Percentiles rank a stretch among this genome's conserved stretches.
phyloP scores from a whole-genome alignment of 2,888 invertebrate genomes.

The Melinopterus prodromus region DNA sequence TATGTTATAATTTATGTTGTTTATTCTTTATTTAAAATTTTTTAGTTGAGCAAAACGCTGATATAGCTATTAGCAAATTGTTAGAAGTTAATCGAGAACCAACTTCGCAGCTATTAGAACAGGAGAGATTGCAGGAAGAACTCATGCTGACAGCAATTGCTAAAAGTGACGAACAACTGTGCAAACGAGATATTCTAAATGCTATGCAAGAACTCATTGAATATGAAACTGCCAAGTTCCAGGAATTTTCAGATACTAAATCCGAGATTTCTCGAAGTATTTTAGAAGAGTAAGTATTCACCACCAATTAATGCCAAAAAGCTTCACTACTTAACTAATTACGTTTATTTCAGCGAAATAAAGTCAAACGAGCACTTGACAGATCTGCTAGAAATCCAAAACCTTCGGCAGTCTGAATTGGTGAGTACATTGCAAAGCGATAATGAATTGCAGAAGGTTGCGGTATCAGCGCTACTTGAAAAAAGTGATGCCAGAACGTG shows the following conservation, averaged over 20 bases:
- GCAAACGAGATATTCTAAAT: slow-evolving; percentile 73
- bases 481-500: slow-evolving; percentile 78
- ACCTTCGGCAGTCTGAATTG: slow-evolving; percentile 67
- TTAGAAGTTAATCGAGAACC: slow-evolving; percentile 70
- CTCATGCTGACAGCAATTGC: slow-evolving; percentile 68
- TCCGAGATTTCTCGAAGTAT: slow-evolving; percentile 67
- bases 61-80: slow-evolving; percentile 72
- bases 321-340: not conserved
- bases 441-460: slow-evolving; percentile 75
- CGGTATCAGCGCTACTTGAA: slow-evolving; percentile 75
- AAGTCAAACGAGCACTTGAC: slow-evolving; percentile 69
- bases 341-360: slow-evolving; percentile 62
- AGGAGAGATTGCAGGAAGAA: slow-evolving; percentile 74
- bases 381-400: slow-evolving; percentile 69
- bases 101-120: slow-evolving; percentile 70
- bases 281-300: slow-evolving; percentile 65
- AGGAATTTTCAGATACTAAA: slow-evolving; percentile 68
- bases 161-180: slow-evolving; percentile 67
- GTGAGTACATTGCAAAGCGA: slow-evolving; percentile 71
- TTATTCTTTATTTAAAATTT: slow-evolving; percentile 33
- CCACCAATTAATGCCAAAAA: not conserved
- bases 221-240: slow-evolving; percentile 71
- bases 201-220: slow-evolving; percentile 76
- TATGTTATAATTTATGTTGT: slow-evolving; percentile 32
- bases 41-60: slow-evolving; percentile 71